Base-by-base conservation (phyloP, 2,113 vertebrate genomes). In the Notiomystis cincta region DNA sequence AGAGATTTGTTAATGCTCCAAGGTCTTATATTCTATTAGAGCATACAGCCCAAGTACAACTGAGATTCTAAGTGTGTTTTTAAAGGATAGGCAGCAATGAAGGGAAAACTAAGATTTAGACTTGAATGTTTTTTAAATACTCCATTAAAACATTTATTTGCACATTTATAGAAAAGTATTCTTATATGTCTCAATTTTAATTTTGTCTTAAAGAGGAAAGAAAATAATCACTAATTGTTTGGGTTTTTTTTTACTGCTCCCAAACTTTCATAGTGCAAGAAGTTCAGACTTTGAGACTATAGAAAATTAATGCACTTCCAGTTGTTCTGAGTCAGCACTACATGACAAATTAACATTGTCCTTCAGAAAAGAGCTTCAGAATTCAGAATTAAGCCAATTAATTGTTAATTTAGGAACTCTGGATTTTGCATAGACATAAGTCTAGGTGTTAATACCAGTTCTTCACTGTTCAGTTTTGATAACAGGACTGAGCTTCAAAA, bases 1-100 rank as follows among this genome's bases (percentile, higher is more conserved):
- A 90, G 96, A 97, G 97, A 97, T 97, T 95, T 97, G 94, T 96
- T 97, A 98, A 98, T 95, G 91, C 86, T 97, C 91, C 81, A 80
- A 96, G 91, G 94, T 94, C 76, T 97, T 94, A 66, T 40, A 95
- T 88, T 93, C 91, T 94, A 70, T 94, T 95, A 98, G 50, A 97
- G 84, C 22, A 76, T 54, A 87, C 13, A 35, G 75, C 31, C 51
- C 57, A 61, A 93, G 53, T 35, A 79, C 47, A 77, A 62, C 53
- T 2, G 54, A 94, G 89, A 91, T 28, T 82, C 7, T n/a, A 94
- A 81, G 48, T 30, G 25, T 95, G 16, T 12, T 40, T 24, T n/a
- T 53, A 81, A 76, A 57, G 23, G 30, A 33, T 9, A 60, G 27
- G 11, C 25, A 54, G 13, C 7, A 78, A 65, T 20, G 21, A 44